phyloP scores from a whole-genome alignment of 2,113 vertebrate species.

The Steatornis caripensis region DNA sequence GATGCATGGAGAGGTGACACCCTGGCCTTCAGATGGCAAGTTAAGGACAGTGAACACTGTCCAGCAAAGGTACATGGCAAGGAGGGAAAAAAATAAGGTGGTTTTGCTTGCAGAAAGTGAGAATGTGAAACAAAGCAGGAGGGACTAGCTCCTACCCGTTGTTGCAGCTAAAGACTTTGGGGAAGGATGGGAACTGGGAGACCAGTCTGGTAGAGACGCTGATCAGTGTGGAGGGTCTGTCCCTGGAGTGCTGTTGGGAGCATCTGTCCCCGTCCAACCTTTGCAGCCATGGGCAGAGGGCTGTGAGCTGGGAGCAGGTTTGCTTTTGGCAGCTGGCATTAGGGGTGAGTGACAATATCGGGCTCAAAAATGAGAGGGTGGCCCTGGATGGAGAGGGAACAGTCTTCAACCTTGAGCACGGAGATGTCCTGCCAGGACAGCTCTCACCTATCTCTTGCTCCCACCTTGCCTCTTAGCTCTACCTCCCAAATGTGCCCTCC shows the following conservation, averaged over 20 bases:
- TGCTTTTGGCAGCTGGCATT: background rate
- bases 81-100: background rate
- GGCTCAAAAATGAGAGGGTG: background rate
- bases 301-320: background rate
- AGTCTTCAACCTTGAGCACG: rapidly evolving
- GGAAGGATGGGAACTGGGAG: background rate
- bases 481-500: background rate
- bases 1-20: rapidly evolving
- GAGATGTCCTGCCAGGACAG: background rate
- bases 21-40: background rate
- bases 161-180: background rate
- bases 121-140: background rate
- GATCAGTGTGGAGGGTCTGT: background rate
- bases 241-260: background rate
- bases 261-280: background rate
- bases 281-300: background rate
- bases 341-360: background rate
- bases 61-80: background rate
- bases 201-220: background rate
- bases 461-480: background rate
- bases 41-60: background rate
- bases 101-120: background rate
- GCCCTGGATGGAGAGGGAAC: background rate
- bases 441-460: background rate
- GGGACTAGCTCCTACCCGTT: background rate